Percentiles rank a stretch among this genome's conserved stretches.
phyloP scores from a whole-genome alignment of 2,888 invertebrate genomes.

The Rhagophthalmus giganteus region DNA sequence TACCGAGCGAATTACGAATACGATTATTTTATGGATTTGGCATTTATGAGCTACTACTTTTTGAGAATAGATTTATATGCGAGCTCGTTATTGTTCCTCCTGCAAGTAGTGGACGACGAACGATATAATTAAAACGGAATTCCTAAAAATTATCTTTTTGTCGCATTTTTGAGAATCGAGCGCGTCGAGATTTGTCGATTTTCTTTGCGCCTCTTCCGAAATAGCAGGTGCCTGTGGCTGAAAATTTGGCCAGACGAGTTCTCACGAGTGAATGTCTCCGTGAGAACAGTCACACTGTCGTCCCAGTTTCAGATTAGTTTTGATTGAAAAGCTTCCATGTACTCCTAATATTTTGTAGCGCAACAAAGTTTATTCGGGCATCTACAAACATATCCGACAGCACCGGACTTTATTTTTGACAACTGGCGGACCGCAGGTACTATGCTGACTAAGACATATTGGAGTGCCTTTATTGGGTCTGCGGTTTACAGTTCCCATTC shows the following conservation, averaged over 20 bases:
- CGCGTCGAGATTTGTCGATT: slow-evolving; percentile 18
- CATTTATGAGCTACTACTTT: slow-evolving; percentile 32
- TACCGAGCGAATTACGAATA: slow-evolving; percentile 50
- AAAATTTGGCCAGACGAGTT: slow-evolving; percentile 27
- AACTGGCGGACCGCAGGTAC: slow-evolving; percentile 32
- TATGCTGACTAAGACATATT: slow-evolving; percentile 43
- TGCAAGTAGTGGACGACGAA: not conserved
- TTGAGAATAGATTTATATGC: slow-evolving; percentile 15
- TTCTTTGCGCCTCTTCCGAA: slow-evolving; percentile 13
- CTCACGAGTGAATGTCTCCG: slow-evolving; percentile 24
- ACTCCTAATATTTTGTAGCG: slow-evolving; percentile 14
- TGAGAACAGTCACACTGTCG: slow-evolving; percentile 28
- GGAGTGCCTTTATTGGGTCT: slow-evolving; percentile 42
- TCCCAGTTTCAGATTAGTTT: slow-evolving; percentile 28
- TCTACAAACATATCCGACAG: slow-evolving; percentile 10
- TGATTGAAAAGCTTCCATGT: slow-evolving; percentile 21
- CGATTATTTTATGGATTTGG: slow-evolving; percentile 51
- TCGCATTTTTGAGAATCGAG: slow-evolving; percentile 14
- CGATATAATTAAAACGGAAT: not conserved
- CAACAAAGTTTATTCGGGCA: slow-evolving; percentile 12
- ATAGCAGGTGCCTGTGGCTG: slow-evolving; percentile 21
- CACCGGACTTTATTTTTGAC: slow-evolving; percentile 15
- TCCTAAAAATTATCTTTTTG: not conserved
- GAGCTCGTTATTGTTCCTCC: slow-evolving; percentile 3
- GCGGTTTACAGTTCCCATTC: slow-evolving; percentile 41